These are phyloP conservation scores for Hippopotamyrus pictus DNA, from an alignment of 2,797 vertebrate genomes.

Conservation along the genomic window DNA sequence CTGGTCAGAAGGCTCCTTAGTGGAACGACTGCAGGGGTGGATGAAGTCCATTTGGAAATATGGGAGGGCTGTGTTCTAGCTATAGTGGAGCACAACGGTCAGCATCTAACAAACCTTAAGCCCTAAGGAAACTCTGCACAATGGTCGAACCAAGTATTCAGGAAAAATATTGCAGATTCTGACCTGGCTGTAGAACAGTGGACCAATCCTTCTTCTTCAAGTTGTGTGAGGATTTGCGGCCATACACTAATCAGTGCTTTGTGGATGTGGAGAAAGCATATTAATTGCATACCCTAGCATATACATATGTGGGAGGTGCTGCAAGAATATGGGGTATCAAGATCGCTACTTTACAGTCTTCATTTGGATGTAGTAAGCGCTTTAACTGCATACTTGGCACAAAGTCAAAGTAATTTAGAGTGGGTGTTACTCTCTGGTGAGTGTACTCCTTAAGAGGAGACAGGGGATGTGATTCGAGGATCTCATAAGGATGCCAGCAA, in stretches of 20 bases:
- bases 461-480: not conserved
- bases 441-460: not conserved
- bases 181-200: not conserved
- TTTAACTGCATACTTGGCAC: not conserved
- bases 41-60: not conserved
- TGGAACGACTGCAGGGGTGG: not conserved
- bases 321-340: not conserved
- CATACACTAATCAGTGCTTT: not conserved
- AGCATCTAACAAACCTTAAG: not conserved
- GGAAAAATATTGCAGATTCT: not conserved
- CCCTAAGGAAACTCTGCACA: not conserved
- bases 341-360: not conserved
- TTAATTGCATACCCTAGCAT: not conserved
- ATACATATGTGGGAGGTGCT: not conserved
- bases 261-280: not conserved
- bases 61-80: not conserved
- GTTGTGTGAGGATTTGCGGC: not conserved
- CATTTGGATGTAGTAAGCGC: not conserved
- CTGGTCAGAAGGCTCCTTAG: not conserved
- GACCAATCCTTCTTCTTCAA: not conserved
- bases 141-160: not conserved
- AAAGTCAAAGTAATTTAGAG: not conserved
- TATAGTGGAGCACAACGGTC: not conserved
- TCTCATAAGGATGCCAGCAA: not conserved
- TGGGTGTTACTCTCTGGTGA: not conserved